phyloP scores from a whole-genome alignment of 2,888 invertebrate genomes.

The Scelioninae gen. 2 region DNA sequence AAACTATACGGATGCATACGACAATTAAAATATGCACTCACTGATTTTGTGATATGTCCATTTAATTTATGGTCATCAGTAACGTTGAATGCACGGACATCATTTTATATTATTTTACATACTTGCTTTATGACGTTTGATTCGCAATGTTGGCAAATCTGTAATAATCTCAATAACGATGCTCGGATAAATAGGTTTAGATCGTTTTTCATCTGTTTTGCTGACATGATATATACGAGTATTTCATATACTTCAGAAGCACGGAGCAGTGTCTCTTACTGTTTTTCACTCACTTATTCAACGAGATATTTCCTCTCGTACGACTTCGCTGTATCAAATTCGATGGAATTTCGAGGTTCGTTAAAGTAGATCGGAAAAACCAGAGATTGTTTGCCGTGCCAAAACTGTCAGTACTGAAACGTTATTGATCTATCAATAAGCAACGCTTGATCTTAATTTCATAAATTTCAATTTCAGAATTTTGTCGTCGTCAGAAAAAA shows the following conservation, averaged over 20 bases:
- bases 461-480: slow-evolving; percentile 41
- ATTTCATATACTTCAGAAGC: background rate
- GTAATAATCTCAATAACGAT: too few species aligned
- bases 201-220: background rate
- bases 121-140: too few species aligned
- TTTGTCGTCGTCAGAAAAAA: slow-evolving; percentile 22
- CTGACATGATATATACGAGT: slow-evolving; percentile 6
- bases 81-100: too few species aligned
- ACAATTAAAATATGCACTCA: too few species aligned
- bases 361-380: slow-evolving; percentile 38
- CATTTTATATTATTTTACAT: too few species aligned
- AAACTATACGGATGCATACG: too few species aligned
- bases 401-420: slow-evolving; percentile 43
- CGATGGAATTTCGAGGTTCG: slow-evolving; percentile 38
- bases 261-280: slow-evolving; percentile 6
- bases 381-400: slow-evolving; percentile 42
- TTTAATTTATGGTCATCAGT: too few species aligned
- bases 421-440: slow-evolving; percentile 36
- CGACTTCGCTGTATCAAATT: slow-evolving; percentile 32
- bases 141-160: too few species aligned
- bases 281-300: slow-evolving; percentile 35
- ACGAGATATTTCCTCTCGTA: slow-evolving; percentile 30
- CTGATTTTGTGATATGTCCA: too few species aligned
- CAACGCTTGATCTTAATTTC: slow-evolving; percentile 40
- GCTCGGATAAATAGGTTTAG: too few species aligned